phyloP scores from a whole-genome alignment of 1,140 invertebrate genomes.

The Saccostrea echinata region DNA sequence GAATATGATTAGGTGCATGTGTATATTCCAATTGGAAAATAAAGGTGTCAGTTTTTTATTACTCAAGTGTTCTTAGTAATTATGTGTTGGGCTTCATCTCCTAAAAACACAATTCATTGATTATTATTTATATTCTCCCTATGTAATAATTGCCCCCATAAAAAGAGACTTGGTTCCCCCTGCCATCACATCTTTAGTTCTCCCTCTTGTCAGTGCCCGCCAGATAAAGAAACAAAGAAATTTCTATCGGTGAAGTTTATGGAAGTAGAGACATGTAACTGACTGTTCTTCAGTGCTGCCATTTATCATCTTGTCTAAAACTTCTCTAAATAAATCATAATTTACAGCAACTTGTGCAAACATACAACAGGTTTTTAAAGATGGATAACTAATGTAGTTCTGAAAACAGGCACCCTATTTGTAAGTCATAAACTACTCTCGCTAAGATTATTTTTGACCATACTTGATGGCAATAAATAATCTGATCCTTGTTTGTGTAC shows the following conservation, averaged over 20 bases:
- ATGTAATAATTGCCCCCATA: not conserved
- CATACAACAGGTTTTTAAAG: not conserved
- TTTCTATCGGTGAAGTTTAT: not conserved
- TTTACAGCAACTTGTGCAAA: not conserved
- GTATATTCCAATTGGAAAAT: too few relatives aligned
- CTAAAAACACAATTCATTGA: not conserved
- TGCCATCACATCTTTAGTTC: not conserved
- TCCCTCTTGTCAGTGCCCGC: not conserved
- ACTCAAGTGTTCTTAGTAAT: too few relatives aligned
- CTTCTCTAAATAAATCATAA: not conserved
- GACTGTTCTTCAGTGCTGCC: not conserved
- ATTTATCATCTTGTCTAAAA: not conserved
- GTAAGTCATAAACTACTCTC: too few relatives aligned
- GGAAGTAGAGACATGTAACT: not conserved
- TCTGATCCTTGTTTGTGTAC: too few relatives aligned
- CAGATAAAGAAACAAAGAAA: constrained; percentile 10
- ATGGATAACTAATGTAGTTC: not conserved
- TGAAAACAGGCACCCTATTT: too few relatives aligned
- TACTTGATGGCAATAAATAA: too few relatives aligned
- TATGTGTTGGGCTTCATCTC: not conserved
- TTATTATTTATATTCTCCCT: not conserved
- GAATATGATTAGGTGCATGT: too few relatives aligned
- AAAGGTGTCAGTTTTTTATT: not conserved
- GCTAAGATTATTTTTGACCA: too few relatives aligned
- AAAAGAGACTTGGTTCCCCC: not conserved